Percentiles rank a stretch among this genome's conserved stretches.
Conservation (phyloP, 1,140 invertebrate species). For the Oedothorax gibbosus region DNA sequence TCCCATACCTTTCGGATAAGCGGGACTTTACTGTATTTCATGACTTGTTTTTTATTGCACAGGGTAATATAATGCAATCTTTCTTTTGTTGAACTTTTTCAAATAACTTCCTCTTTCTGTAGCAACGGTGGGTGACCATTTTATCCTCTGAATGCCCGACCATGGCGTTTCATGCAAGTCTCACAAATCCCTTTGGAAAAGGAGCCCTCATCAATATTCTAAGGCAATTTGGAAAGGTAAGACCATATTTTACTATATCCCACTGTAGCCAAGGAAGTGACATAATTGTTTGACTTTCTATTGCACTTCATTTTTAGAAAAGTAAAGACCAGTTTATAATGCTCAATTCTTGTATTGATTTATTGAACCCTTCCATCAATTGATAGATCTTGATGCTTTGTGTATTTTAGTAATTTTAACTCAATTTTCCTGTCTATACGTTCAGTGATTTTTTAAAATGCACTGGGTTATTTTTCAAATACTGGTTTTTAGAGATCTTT, state of each 20-base stretch:
- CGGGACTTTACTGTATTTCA: too few species aligned
- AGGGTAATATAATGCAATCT: too few species aligned
- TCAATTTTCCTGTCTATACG: not conserved
- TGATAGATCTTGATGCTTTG: too few species aligned
- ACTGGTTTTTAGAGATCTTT: too few species aligned
- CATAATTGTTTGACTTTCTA: not conserved
- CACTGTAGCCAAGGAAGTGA: not conserved
- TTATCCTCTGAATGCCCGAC: constrained; percentile 96
- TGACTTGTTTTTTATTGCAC: too few species aligned
- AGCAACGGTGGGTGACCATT: constrained; percentile 91
- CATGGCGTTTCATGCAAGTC: constrained; percentile 96
- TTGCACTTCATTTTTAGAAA: too few species aligned
- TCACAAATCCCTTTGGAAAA: constrained; percentile 99
- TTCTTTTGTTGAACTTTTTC: not conserved
- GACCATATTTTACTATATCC: not conserved
- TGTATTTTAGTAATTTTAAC: not conserved
- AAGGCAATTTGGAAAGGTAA: constrained; percentile 91
- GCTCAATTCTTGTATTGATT: too few species aligned
- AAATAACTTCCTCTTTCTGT: constrained; percentile 17
- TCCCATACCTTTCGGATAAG: too few species aligned
- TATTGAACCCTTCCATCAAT: too few species aligned
- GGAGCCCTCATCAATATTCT: constrained; percentile 96
- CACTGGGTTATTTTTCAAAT: too few species aligned
- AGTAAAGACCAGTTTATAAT: too few species aligned
- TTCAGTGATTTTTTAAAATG: not conserved